Base-by-base conservation (phyloP, 2,797 vertebrate species). In the Acipenser transmontanus region DNA sequence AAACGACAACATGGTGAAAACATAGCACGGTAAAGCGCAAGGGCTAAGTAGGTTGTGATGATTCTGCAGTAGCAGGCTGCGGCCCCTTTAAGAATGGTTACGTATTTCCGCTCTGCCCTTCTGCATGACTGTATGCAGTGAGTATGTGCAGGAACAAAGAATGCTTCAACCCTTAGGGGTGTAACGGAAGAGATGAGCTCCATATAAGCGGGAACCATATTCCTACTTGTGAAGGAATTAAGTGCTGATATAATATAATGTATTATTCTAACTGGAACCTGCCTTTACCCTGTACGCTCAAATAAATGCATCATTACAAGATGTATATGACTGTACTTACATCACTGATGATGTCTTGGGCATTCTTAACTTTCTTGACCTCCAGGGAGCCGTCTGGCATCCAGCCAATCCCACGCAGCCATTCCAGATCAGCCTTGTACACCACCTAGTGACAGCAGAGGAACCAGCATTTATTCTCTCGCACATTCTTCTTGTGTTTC, bases 361-460 rank as follows among this genome's bases (percentile, higher is more conserved):
- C 88, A 11, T 90, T 65, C 67, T 92, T 92, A 68, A 86, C 90
- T 0, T 90, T 91, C 66, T 91, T 91, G 68, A 92, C 83, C 7
- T 80, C 85, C 61, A 89, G 67, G 0, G 89, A 92, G 7, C 87
- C 91, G 67, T 80, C 85, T 47, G 91, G 90, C 73, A 89, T 66
- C 91, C 91, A 92, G 8, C 90, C 91, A 1, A 91, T 83, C 17
- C 91, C 91, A 13, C 87, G 75, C 7, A 92, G 69, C 91, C 91
- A 92, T 59, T 92, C 90, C 74, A 92, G 71, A 74, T 92, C 91
- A 10, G 88, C 78, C 67, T 92, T 91, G 73, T 92, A 92, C 69
- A 89, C 6, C 65, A 82, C 83, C 91, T 92, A 17, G 6, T 0
- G 76, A 68, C 75, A 69, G 0, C 50, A 59, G 11, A 66, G 20